Percentiles rank a stretch among this genome's conserved stretches.
phyloP scores from a whole-genome alignment of 2,888 invertebrate species.

The Siphlonurus alternatus region DNA sequence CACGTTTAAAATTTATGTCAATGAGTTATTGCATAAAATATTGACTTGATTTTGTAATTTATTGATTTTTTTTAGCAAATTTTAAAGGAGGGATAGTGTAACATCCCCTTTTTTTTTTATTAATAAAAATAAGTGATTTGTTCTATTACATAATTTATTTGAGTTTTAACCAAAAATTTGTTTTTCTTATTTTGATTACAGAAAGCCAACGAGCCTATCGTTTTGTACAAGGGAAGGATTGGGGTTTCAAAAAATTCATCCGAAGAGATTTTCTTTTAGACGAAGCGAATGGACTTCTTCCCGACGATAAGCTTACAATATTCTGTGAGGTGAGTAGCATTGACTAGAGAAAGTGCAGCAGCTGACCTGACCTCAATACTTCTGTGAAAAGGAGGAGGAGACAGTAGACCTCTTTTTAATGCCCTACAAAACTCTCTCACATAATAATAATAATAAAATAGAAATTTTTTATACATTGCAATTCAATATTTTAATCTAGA shows the following conservation, averaged over 20 bases:
- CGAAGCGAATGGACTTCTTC: slow-evolving; percentile 94
- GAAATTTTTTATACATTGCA: too few species aligned
- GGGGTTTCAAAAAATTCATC: slow-evolving; percentile 99
- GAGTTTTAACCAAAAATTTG: too few species aligned
- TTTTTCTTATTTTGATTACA: slow-evolving; percentile 25
- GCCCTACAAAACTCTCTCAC: not conserved
- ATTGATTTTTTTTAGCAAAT: too few species aligned
- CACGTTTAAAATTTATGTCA: too few species aligned
- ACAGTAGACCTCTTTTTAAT: not conserved
- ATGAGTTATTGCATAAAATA: too few species aligned
- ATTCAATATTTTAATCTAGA: too few species aligned
- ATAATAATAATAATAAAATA: too few species aligned
- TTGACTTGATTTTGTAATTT: too few species aligned
- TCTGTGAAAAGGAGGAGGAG: too few species aligned
- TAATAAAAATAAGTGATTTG: not conserved
- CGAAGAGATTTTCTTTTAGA: slow-evolving; percentile 96
- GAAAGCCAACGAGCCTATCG: slow-evolving; percentile 86
- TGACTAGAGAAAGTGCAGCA: not conserved
- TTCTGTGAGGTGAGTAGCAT: slow-evolving; percentile 75
- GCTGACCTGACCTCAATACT: not conserved
- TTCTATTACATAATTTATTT: too few species aligned
- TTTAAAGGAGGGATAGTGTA: not conserved
- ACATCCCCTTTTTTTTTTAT: not conserved
- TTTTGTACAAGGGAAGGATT: slow-evolving; percentile 99
- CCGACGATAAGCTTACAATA: slow-evolving; percentile 98